These are phyloP conservation scores for Orthonyx spaldingii DNA, from an alignment of 2,113 vertebrate genomes.

Conservation along the genomic window DNA sequence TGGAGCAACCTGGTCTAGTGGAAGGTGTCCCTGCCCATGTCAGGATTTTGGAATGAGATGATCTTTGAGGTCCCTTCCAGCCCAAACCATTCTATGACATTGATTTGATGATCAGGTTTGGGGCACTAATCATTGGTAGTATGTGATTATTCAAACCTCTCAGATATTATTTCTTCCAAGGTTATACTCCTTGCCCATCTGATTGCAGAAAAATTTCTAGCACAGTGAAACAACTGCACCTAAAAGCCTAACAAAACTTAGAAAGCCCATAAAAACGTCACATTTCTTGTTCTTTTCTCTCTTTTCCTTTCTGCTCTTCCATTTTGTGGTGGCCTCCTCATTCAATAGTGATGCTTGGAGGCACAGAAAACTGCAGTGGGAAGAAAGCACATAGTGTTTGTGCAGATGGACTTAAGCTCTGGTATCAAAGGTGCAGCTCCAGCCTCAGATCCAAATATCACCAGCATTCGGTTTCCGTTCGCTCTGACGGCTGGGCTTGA, in stretches of 20 bases:
- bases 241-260: not conserved
- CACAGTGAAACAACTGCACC: not conserved
- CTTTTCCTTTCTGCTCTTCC: not conserved
- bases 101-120: not conserved
- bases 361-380: not conserved
- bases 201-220: not conserved
- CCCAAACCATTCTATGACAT: not conserved
- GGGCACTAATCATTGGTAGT: not conserved
- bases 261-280: fast-evolving
- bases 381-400: not conserved
- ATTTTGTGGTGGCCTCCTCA: not conserved
- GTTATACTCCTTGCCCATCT: not conserved
- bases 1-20: not conserved
- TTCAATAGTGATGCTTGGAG: not conserved
- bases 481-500: not conserved
- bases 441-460: not conserved
- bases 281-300: not conserved
- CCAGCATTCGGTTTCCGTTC: not conserved
- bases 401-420: not conserved
- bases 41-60: not conserved
- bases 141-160: not conserved
- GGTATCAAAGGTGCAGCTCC: not conserved
- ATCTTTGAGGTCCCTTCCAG: not conserved
- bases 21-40: not conserved
- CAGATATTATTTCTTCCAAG: not conserved